Base-by-base conservation (phyloP, 2,797 vertebrate species). In the Silurus aristotelis region DNA sequence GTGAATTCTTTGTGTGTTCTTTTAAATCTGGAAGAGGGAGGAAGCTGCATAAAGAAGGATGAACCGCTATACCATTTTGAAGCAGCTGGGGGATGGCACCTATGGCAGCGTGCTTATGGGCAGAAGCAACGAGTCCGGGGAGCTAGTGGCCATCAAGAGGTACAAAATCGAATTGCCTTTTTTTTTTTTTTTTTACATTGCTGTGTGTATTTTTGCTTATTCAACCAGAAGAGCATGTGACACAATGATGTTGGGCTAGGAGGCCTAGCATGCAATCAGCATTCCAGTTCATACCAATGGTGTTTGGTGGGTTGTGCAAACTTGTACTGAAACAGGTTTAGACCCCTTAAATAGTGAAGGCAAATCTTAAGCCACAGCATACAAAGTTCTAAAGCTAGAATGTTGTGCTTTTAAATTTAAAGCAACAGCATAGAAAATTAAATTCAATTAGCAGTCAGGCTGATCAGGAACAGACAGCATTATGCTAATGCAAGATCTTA, bases 131-230 rank as follows among this genome's bases (percentile, higher is more conserved):
- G 97, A 99, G 88, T 97, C 97, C 0, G 98, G 98, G 89, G 98
- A 99, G 89, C 93, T 99, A 90, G 98, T 99, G 89, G 98, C 98
- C 72, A 99, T 99, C 88, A 99, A 99, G 92, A 98, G 96, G 98
- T 99, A 92, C 72, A 91, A 75, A 17, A 31, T 31, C n/a, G n/a
- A n/a, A n/a, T n/a, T n/a, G n/a, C n/a, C n/a, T n/a, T n/a, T n/a
- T n/a, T n/a, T n/a, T n/a, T n/a, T n/a, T n/a, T n/a, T n/a, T n/a
- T n/a, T n/a, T n/a, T n/a, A n/a, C n/a, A n/a, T n/a, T n/a, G n/a
- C n/a, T 60, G 17, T 60, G 1, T 14, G 58, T 1, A 60, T 19
- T 19, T 60, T 60, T 60, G 58, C 58, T 19, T 19, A 60, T 60
- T 60, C 58, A 60, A 6, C 17, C 17, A 60, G 14, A 60, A 60